A percentile compares a stretch with the other conserved stretches of the same genome.
These are phyloP conservation scores for Lochmaea capreae DNA, from an alignment of 2,888 invertebrate species.

Conservation along the genomic window DNA sequence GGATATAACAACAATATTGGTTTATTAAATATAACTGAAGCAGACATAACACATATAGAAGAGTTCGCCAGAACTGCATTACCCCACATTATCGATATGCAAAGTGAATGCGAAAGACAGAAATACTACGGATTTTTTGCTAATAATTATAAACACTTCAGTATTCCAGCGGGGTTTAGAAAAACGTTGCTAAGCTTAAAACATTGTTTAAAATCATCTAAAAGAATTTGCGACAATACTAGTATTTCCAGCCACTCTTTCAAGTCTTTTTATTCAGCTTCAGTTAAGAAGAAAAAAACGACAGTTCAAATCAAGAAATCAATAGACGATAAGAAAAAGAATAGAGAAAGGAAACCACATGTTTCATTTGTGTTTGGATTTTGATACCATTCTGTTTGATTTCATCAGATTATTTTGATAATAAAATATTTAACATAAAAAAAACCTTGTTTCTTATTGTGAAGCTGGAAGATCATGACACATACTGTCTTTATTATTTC, in stretches of 20 bases:
- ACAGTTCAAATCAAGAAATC: not conserved
- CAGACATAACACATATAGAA: not conserved
- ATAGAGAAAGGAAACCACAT: not conserved
- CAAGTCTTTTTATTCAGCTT: constrained; percentile 1
- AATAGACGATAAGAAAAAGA: constrained; percentile 2
- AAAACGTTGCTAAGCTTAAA: not conserved
- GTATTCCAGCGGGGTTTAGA: constrained; percentile 1
- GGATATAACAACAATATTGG: constrained; percentile 11
- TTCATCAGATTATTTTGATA: not conserved
- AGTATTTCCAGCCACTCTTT: not conserved
- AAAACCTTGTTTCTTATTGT: not conserved
- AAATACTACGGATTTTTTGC: constrained; percentile 8
- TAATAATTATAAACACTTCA: constrained; percentile 13
- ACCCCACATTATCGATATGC: constrained; percentile 6
- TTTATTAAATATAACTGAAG: constrained; percentile 7
- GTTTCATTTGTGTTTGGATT: constrained; percentile 11
- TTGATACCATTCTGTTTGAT: not conserved
- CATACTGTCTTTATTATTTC: too few species aligned
- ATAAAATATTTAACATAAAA: not conserved
- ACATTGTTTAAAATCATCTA: not conserved
- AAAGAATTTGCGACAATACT: not conserved
- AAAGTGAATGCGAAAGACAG: not conserved
- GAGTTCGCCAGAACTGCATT: not conserved
- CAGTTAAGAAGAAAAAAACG: constrained; percentile 10
- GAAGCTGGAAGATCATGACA: not conserved